These are phyloP conservation scores for Allolobophora icterica DNA, from an alignment of 2,888 invertebrate genomes.

Conservation along the genomic window DNA sequence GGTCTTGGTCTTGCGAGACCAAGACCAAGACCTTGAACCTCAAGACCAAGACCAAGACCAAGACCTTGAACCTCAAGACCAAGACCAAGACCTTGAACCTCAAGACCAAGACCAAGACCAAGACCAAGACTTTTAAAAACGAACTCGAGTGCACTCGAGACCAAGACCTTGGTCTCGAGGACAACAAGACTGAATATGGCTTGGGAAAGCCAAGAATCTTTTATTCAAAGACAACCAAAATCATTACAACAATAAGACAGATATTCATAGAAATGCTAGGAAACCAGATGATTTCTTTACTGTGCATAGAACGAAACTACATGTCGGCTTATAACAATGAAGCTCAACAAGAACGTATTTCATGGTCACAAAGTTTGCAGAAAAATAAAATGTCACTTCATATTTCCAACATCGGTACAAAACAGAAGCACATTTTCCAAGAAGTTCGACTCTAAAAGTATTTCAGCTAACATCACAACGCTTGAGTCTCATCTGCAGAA, in stretches of 20 bases:
- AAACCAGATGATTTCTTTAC: not conserved
- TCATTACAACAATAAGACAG: not conserved
- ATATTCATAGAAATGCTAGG: not conserved
- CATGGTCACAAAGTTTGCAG: not conserved
- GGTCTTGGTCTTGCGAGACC: too few relatives aligned
- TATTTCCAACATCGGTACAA: not conserved
- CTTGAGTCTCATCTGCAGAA: not conserved
- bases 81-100: too few relatives aligned
- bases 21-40: too few relatives aligned
- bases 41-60: too few relatives aligned
- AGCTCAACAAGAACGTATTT: not conserved
- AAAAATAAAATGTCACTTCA: not conserved
- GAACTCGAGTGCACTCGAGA: too few relatives aligned
- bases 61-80: too few relatives aligned
- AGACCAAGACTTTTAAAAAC: too few relatives aligned
- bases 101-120: too few relatives aligned
- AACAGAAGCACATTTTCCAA: too few relatives aligned
- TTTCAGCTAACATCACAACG: not conserved
- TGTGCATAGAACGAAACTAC: conserved; percentile 6
- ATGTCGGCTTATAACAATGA: not conserved
- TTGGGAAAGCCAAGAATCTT: not conserved
- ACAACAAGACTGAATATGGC: too few relatives aligned
- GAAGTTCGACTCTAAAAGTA: not conserved
- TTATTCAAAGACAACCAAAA: not conserved
- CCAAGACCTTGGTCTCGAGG: too few relatives aligned